Base-by-base conservation (phyloP, 2,888 invertebrate genomes). In the Pseudeuparius sepicola region DNA sequence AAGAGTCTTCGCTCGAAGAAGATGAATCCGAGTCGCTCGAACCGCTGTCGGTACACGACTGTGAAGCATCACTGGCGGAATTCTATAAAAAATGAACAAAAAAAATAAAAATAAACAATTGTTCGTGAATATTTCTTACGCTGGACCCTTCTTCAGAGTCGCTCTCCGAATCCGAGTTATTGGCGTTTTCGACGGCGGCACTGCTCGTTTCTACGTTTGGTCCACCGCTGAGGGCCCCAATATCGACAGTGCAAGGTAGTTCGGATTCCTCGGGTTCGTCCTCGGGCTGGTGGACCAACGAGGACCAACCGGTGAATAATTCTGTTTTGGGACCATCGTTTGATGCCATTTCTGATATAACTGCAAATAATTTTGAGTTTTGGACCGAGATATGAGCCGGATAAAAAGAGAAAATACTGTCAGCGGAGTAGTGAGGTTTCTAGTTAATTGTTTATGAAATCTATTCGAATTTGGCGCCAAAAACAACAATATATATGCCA, bases 181-280 rank as follows among this genome's bases (percentile, higher is more conserved):
- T 47, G 34, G 50, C 41, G 24, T 31, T 28, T 24, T 43, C 36
- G 38, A 37, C 23, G 15, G 51, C 41, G 34, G 45, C 52, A 31
- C 47, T 50, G 9, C 51, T 42, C 9, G 56, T 53, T 42, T 55
- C 53, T 27, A 57, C 54, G 42, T 43, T 56, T 25, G 60, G 44
- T 36, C 64, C 65, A 42, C 66, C 68, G 56, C 72, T 75, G 53
- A 75, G 71, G 38, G 75, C 75, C 49, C 73, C 71, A 62, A 76
- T 75, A 49, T 76, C 76, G 40, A 76, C 75, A 14, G 76, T 76
- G 15, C 75, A 75, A 9, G 74, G 75, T 48, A 75, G 60, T 48
- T 72, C 69, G 40, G 73, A 71, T 27, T 70, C 70, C 55, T 75
- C 74, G 9, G 71, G 71, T 57, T 75, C 75, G 54, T 70, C 70